Base-by-base conservation (phyloP, 2,888 invertebrate species). In the Tachina fera region DNA sequence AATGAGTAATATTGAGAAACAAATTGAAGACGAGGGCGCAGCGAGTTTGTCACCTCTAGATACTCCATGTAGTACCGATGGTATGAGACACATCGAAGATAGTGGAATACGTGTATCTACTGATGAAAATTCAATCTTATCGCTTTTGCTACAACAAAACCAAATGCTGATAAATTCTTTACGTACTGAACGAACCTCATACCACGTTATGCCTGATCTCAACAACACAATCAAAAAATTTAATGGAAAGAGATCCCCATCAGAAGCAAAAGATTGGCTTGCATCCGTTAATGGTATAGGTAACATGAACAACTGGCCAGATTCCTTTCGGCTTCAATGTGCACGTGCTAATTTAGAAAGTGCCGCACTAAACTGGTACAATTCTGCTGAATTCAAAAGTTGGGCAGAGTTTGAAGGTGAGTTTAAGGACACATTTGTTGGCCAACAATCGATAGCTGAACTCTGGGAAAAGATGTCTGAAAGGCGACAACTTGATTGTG, bases 211-310 rank as follows among this genome's bases (percentile, higher is more conserved):
- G 76, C 87, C 87, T 1, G 84, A 84, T n/a, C 65, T 77, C 1
- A 86, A 86, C n/a, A 84, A 84, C 70, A 71, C 86, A 13, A 77
- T 77, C 1, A 76, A 70, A 31, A 77, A 83, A 13, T 84, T 87
- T 13, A 80, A 82, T 41, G 82, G 82, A 3, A 83, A 68, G 61
- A 65, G 61, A 31, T 67, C 63, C 9, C 49, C 78, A 65, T n/a
- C 70, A 14, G 78, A 71, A 51, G 68, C 82, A 45, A 75, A 80
- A 76, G 65, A 65, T n/a, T 83, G 83, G 81, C 60, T 86, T 49
- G 68, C 67, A 4, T 81, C 78, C 8, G n/a, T 86, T 8, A 72
- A 70, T 61, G 80, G 71, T 10, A 63, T 86, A 47, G 74, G 49
- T 1, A 70, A 83, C 49, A 63, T 83, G 72, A 84, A 86, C 22